Evolutionary conservation across 2,797 vertebrate species (phyloP).

Genomic region (Takifugu ocellatus): DNA sequence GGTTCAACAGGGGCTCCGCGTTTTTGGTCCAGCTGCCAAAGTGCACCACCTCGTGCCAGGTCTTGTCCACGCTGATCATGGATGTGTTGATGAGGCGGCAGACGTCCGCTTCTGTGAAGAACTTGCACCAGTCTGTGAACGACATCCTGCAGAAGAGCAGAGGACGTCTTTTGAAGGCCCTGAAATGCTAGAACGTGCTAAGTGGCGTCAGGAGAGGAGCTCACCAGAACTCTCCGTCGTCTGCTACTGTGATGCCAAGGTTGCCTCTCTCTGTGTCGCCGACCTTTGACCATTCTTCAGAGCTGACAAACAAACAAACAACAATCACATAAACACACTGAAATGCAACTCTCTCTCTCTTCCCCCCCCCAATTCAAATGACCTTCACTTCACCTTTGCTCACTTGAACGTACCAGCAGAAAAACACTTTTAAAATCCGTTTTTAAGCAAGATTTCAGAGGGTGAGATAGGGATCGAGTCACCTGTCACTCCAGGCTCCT

Average conservation of each 20-base stretch:
- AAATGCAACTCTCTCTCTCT: too few species aligned
- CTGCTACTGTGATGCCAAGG: slow-evolving; percentile 83
- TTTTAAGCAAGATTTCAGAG: too few species aligned
- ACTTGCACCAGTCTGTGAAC: slow-evolving; percentile 89
- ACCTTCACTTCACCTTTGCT: too few species aligned
- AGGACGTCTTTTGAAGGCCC: neutral
- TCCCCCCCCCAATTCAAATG: too few species aligned
- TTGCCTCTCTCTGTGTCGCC: slow-evolving; percentile 77
- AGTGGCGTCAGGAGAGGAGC: neutral
- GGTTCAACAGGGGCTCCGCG: slow-evolving; percentile 82
- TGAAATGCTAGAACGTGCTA: too few species aligned
- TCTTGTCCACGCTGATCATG: slow-evolving; percentile 82
- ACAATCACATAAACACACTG: neutral
- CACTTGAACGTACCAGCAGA: too few species aligned
- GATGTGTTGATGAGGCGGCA: slow-evolving; percentile 90
- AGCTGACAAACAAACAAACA: slow-evolving; percentile 67
- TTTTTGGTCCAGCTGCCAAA: slow-evolving; percentile 83
- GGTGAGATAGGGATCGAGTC: slow-evolving; percentile 12
- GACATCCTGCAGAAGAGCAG: slow-evolving; percentile 82
- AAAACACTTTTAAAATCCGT: too few species aligned
- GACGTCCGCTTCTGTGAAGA: slow-evolving; percentile 84
- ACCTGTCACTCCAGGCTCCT: slow-evolving; percentile 92
- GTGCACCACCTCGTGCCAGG: slow-evolving; percentile 81
- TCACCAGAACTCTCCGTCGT: slow-evolving; percentile 96
- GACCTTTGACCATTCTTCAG: slow-evolving; percentile 89